Evolutionary conservation across 2,797 vertebrate genomes (phyloP).

Genomic region (Melanotaenia parkinsoni): DNA sequence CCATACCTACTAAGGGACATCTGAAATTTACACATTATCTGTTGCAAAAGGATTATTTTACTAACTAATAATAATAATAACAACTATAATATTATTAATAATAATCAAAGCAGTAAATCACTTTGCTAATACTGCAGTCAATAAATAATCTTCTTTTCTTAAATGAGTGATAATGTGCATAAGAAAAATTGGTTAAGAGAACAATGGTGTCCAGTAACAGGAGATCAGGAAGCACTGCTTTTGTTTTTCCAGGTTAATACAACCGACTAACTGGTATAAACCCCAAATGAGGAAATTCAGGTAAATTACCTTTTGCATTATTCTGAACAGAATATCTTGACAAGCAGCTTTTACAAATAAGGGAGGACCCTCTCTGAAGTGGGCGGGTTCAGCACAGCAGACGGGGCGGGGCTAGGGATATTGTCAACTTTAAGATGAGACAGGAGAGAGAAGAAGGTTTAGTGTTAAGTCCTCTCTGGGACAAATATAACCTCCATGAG

Average conservation of each 20-base stretch:
- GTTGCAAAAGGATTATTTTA: not conserved
- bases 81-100: not conserved
- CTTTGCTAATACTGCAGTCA: not conserved
- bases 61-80: not conserved
- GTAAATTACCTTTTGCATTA: not conserved
- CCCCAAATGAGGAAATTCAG: not conserved
- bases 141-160: not conserved
- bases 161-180: not conserved
- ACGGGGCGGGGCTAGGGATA: constrained; percentile 58
- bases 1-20: not conserved
- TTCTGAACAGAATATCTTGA: not conserved
- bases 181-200: not conserved
- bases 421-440: constrained; percentile 59
- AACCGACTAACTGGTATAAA: not conserved
- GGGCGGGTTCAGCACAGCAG: constrained; percentile 38
- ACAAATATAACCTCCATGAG: constrained; percentile 44
- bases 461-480: constrained; percentile 47
- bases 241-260: not conserved
- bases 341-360: constrained; percentile 23
- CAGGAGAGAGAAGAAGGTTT: constrained; percentile 54
- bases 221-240: constrained; percentile 4
- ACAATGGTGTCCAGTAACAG: not conserved
- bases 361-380: constrained; percentile 18
- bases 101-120: not conserved
- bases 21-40: not conserved